phyloP scores from a whole-genome alignment of 2,888 invertebrate species.

The Cremastinae sp. region DNA sequence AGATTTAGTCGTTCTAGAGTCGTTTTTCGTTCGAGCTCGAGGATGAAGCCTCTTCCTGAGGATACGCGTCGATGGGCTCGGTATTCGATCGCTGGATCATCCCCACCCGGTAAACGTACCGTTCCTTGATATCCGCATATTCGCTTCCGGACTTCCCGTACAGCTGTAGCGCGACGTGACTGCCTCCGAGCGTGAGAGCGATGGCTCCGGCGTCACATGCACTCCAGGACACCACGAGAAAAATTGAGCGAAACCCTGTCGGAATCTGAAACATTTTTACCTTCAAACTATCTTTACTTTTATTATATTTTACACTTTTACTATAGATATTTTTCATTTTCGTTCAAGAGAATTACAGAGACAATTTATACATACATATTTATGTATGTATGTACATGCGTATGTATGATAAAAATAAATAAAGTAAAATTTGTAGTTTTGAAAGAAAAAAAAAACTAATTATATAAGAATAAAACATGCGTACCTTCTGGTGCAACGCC shows the following conservation, averaged over 20 bases:
- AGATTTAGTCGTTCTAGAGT: constrained; percentile 24
- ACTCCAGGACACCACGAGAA: constrained; percentile 94
- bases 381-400: too few relatives aligned
- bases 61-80: constrained; percentile 70
- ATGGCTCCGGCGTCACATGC: constrained; percentile 84
- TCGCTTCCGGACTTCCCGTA: constrained; percentile 87
- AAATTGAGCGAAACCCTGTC: constrained; percentile 95
- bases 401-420: too few relatives aligned
- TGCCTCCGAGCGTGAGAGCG: constrained; percentile 87
- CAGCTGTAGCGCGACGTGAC: constrained; percentile 90
- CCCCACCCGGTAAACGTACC: constrained; percentile 81
- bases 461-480: too few relatives aligned
- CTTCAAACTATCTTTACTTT: neutral
- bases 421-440: too few relatives aligned
- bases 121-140: constrained; percentile 86
- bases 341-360: too few relatives aligned
- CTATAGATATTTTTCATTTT: too few relatives aligned
- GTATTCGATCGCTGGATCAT: constrained; percentile 63
- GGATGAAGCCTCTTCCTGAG: constrained; percentile 67
- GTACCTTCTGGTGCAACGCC: too few relatives aligned
- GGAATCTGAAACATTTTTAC: constrained; percentile 84
- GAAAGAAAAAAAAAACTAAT: too few relatives aligned
- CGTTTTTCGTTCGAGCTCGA: constrained; percentile 65
- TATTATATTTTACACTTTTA: too few relatives aligned
- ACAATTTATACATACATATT: too few relatives aligned